Evolutionary conservation across 2,888 invertebrate genomes (phyloP).

Genomic region (Eugnorisma glareosa): DNA sequence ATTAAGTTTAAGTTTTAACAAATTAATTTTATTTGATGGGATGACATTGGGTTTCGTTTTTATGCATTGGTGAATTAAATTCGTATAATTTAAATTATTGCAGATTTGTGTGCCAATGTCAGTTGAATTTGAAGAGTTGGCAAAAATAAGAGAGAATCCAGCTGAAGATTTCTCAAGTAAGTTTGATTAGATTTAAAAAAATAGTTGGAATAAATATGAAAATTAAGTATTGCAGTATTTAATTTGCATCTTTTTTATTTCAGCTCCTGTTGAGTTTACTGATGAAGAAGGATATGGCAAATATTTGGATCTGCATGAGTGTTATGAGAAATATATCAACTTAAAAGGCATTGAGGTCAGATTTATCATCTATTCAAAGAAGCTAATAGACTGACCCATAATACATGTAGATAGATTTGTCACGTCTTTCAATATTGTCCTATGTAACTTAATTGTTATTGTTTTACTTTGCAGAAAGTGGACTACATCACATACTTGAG

Average conservation of each 20-base stretch:
- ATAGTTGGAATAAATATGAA: background rate
- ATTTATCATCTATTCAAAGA: background rate
- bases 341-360: constrained; percentile 97
- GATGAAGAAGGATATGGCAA: constrained; percentile 99
- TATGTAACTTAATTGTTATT: background rate
- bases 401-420: background rate
- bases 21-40: background rate
- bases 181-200: constrained; percentile 63
- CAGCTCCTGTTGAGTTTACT: constrained; percentile 97
- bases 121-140: constrained; percentile 98
- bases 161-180: constrained; percentile 94
- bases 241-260: constrained; percentile 45
- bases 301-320: constrained; percentile 98
- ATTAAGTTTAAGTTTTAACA: background rate
- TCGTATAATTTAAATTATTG: constrained; percentile 61
- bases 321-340: constrained; percentile 98
- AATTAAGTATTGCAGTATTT: background rate
- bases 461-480: constrained; percentile 91
- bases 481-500: constrained; percentile 99
- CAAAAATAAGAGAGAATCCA: constrained; percentile 96
- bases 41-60: background rate
- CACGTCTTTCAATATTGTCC: background rate
- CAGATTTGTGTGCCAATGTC: constrained; percentile 98
- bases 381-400: background rate
- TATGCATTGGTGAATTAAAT: background rate